Percentiles rank a stretch among this genome's conserved stretches.
Evolutionary conservation across 2,888 invertebrate species (phyloP).

Genomic region (Polylopha cassiicola): DNA sequence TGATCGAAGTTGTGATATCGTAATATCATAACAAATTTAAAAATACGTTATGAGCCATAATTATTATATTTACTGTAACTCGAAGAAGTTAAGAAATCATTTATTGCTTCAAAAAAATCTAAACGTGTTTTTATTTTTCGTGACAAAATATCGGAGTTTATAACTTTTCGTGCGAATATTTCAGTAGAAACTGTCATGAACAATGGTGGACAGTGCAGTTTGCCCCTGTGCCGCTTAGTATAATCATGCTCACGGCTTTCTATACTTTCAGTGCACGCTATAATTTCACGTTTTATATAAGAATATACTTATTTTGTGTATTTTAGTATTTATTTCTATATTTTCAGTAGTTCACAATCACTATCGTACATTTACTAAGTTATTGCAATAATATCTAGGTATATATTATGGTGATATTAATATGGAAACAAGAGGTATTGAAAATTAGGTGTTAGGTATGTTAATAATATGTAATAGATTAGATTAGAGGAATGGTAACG

Average conservation of each 20-base stretch:
- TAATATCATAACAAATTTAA: constrained; percentile 3
- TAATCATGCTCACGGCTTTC: constrained; percentile 53
- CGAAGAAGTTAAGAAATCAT: neutral
- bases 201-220: constrained; percentile 22
- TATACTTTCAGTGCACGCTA: constrained; percentile 44
- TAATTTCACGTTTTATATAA: constrained; percentile 27
- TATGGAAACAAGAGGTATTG: neutral
- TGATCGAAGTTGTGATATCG: constrained; percentile 1
- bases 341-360: constrained; percentile 1
- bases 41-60: neutral
- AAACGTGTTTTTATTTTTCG: no score
- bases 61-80: neutral
- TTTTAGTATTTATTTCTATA: constrained; percentile 24
- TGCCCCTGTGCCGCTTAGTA: constrained; percentile 40
- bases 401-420: constrained; percentile 1
- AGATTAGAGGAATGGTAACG: neutral
- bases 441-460: neutral
- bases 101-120: no score
- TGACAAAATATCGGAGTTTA: no score
- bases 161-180: neutral
- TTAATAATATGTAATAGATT: neutral
- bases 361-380: constrained; percentile 4
- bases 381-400: neutral
- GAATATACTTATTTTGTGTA: constrained; percentile 27
- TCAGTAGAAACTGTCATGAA: constrained; percentile 27